phyloP scores from a whole-genome alignment of 2,113 vertebrate genomes.

The Cyphomyrus plagiostoma region DNA sequence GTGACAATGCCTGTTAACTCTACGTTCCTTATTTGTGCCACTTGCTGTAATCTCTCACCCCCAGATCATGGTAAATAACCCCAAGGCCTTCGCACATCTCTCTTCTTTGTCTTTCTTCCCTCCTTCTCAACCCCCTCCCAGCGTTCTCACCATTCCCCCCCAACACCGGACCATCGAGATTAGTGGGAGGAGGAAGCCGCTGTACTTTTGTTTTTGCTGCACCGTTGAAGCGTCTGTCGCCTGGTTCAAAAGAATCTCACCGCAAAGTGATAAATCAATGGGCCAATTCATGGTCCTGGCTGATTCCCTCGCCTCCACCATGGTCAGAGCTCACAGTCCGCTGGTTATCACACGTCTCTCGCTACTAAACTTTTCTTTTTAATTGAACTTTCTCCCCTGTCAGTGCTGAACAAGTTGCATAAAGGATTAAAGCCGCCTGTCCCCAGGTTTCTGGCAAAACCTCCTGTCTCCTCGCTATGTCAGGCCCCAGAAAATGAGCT shows the following conservation, averaged over 20 bases:
- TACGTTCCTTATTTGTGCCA: neutral
- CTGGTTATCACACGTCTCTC: slow-evolving; percentile 29
- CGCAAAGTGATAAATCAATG: neutral
- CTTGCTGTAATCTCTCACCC: slow-evolving; percentile 25
- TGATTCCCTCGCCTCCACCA: neutral
- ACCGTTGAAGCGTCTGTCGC: neutral
- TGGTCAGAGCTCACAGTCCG: slow-evolving; percentile 10
- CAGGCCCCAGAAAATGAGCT: neutral
- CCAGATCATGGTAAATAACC: slow-evolving; percentile 20
- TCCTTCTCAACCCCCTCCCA: neutral
- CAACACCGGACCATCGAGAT: neutral
- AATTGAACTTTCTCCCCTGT: neutral
- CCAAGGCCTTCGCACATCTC: neutral
- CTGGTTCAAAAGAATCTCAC: neutral
- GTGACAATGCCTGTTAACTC: neutral
- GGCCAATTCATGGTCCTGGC: neutral
- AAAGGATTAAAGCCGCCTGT: neutral
- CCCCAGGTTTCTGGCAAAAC: neutral
- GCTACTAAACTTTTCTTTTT: slow-evolving; percentile 10
- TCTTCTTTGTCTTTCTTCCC: slow-evolving; percentile 12
- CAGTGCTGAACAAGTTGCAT: neutral
- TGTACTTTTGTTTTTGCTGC: neutral
- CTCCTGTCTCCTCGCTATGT: neutral
- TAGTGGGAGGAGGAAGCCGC: neutral
- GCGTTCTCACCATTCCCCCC: neutral